Evolutionary conservation across 2,113 vertebrate genomes (phyloP).

Genomic region (Salvator merianae): DNA sequence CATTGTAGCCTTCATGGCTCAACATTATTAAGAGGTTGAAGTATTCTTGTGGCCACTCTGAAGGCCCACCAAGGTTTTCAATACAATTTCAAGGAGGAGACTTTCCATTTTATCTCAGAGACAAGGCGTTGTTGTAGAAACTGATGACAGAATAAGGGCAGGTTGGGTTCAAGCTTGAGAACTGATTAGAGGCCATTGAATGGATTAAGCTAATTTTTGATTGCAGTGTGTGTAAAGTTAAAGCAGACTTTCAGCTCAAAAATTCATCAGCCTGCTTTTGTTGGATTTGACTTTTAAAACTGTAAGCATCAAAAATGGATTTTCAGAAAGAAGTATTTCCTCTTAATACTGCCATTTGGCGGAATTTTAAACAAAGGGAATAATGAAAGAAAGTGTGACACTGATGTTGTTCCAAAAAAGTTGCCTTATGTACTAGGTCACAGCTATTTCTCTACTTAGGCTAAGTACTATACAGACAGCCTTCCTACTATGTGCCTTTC

Average conservation of each 20-base stretch:
- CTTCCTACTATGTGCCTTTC: no score
- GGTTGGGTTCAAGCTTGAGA: conserved; percentile 38
- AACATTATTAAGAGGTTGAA: conserved; percentile 29
- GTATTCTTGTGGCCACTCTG: conserved; percentile 1
- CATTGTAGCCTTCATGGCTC: conserved; percentile 18
- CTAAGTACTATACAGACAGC: no score
- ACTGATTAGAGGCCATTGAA: conserved; percentile 45
- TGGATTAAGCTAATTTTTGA: conserved; percentile 15
- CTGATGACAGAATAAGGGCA: conserved; percentile 35
- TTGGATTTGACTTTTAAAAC: not conserved
- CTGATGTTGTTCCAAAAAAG: not conserved
- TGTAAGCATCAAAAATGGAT: not conserved
- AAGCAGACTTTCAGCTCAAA: conserved; percentile 16
- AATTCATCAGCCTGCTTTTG: not conserved
- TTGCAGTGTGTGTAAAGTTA: conserved; percentile 13
- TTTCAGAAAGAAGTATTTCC: not conserved
- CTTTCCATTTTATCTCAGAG: conserved; percentile 20
- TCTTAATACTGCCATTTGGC: not conserved
- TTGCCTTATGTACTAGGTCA: no score
- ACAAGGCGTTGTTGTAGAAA: conserved; percentile 35
- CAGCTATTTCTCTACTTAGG: no score
- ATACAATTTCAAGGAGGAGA: conserved; percentile 24
- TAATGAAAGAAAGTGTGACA: no score
- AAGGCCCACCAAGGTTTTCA: conserved; percentile 26
- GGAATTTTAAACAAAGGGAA: not conserved